Evolutionary conservation across 2,113 vertebrate species (phyloP).

Genomic region (Parotia lawesii): DNA sequence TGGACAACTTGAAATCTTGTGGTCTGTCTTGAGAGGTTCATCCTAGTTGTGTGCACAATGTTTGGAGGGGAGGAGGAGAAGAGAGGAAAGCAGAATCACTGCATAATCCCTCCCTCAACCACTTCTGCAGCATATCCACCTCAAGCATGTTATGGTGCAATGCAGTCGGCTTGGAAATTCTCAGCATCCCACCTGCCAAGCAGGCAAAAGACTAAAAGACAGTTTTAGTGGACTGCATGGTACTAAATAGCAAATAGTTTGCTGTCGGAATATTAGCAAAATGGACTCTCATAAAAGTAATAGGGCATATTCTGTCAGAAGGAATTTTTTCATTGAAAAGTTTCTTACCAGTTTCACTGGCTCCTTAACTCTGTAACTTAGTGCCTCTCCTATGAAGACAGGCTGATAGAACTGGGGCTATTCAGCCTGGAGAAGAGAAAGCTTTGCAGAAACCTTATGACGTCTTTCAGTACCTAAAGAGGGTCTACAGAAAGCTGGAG

Average conservation of each 20-base stretch:
- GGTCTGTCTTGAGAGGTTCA: background rate
- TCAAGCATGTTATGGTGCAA: fast-evolving
- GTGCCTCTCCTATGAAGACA: background rate
- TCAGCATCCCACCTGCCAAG: background rate
- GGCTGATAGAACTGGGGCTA: background rate
- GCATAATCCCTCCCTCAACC: background rate
- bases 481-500: background rate
- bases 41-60: no score
- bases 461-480: background rate
- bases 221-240: background rate
- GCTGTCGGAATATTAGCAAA: background rate
- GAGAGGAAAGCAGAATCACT: background rate
- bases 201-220: background rate
- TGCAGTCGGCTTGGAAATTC: background rate
- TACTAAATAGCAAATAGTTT: background rate
- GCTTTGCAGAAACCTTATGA: background rate
- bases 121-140: background rate
- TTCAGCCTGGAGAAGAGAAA: background rate
- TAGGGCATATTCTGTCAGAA: background rate
- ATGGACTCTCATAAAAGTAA: background rate
- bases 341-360: background rate
- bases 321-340: background rate
- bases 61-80: background rate
- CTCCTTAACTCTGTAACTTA: background rate
- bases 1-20: background rate